These are phyloP conservation scores for Acleris laterana DNA, from an alignment of 2,888 invertebrate genomes.

Conservation along the genomic window DNA sequence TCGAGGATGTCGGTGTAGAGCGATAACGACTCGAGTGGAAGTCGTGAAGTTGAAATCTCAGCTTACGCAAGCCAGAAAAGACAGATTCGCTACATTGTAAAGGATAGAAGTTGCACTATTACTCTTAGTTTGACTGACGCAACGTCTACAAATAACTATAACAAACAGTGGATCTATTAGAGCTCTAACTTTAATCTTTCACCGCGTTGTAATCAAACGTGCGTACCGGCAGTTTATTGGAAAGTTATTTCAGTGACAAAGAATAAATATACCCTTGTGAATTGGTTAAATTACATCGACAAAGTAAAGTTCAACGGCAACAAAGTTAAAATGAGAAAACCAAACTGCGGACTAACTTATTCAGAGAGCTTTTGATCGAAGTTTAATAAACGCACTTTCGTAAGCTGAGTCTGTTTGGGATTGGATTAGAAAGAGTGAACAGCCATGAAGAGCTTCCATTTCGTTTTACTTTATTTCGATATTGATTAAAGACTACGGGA, in stretches of 20 bases:
- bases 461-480: not conserved
- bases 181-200: too few species aligned
- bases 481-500: not conserved
- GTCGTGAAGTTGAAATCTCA: constrained; percentile 32
- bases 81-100: constrained; percentile 28
- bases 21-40: constrained; percentile 20
- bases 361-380: constrained; percentile 36
- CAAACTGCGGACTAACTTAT: constrained; percentile 34
- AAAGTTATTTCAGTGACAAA: not conserved
- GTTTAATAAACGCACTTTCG: constrained; percentile 36
- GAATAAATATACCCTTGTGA: constrained; percentile 7
- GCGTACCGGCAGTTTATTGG: too few species aligned
- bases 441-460: constrained; percentile 1
- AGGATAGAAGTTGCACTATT: constrained; percentile 8
- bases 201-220: too few species aligned
- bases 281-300: constrained; percentile 17
- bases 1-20: constrained; percentile 22
- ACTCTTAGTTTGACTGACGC: too few species aligned
- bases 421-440: constrained; percentile 15
- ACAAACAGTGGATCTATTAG: too few species aligned
- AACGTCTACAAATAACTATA: too few species aligned
- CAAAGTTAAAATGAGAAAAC: constrained; percentile 38
- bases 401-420: constrained; percentile 17
- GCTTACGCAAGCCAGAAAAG: constrained; percentile 28
- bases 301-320: constrained; percentile 27